Evolutionary conservation across 1,140 invertebrate genomes (phyloP), one percentile per base, ranked within the genome.

Genomic region (Oncopodura yosiiana): DNA sequence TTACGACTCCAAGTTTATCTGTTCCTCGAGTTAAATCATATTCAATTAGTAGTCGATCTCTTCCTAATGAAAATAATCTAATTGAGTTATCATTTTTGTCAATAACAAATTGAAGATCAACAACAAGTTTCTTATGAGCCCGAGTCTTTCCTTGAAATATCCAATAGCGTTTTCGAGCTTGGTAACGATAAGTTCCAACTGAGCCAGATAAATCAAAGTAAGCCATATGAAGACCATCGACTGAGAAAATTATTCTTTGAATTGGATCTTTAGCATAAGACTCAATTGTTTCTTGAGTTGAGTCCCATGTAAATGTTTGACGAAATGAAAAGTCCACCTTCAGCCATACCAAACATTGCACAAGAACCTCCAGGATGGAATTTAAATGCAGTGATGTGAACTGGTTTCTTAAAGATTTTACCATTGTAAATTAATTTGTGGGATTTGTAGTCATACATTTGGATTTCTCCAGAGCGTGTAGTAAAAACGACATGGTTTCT

Each of bases 11-110:
- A 4, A 49, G 32, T 23, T 32, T 32, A 34, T 8, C n/a, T 8
- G n/a, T n/a, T n/a, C n/a, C 46, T 37, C 23, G 3, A 30, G 30
- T n/a, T 19, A 12, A n/a, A n/a, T n/a, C 76, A 64, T 85, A 86
- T 68, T 83, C 81, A 14, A 83, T 75, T 68, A 86, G 66, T n/a
- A 74, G 66, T n/a, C 73, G 59, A 61, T 82, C 80, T 26, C 70
- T 65, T 2, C 77, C 78, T n/a, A 82, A 62, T 0, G 78, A 78
- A 23, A 78, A 67, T 0, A 82, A 63, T 21, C 73, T 72, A 24
- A 72, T 73, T 12, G 65, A 65, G 2, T 63, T 65, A 30, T 56
- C 32, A 1, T 19, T 9, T 45, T 46, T 36, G 61, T 68, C 45
- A 8, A 14, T 8, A 2, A 70, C 49, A 58, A 81, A 82, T 43